These are phyloP conservation scores for Leuciscus idus DNA, from an alignment of 2,113 vertebrate species.

Conservation along the genomic window DNA sequence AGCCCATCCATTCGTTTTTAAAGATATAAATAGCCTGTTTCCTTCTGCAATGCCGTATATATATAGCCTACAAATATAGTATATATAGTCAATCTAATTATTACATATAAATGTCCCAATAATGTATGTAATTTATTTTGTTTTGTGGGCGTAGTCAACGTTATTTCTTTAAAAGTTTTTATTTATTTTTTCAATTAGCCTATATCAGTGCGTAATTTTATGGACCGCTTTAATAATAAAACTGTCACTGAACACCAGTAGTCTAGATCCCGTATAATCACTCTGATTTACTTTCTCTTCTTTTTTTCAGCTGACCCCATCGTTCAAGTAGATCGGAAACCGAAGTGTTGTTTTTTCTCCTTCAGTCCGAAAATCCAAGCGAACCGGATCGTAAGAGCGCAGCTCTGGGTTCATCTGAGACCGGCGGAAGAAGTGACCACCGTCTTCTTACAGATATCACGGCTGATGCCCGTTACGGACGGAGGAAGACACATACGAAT, in stretches of 20 bases:
- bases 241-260: background rate
- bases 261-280: background rate
- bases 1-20: background rate
- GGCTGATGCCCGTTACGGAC: slow-evolving; percentile 87
- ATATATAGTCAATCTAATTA: background rate
- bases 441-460: slow-evolving; percentile 95
- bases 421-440: slow-evolving; percentile 85
- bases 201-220: background rate
- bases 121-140: background rate
- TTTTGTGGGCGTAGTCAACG: background rate
- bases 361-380: slow-evolving; percentile 91
- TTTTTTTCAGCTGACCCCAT: slow-evolving; percentile 84
- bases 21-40: background rate
- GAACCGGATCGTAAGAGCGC: slow-evolving; percentile 90
- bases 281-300: slow-evolving; percentile 51
- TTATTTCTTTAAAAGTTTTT: background rate
- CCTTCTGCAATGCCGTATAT: background rate
- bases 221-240: background rate
- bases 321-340: slow-evolving; percentile 85
- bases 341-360: slow-evolving; percentile 96
- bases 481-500: slow-evolving; percentile 88
- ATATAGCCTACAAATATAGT: background rate
- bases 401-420: slow-evolving; percentile 96
- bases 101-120: background rate
- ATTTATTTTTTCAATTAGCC: background rate